Evolutionary conservation across 2,888 invertebrate species (phyloP).

Genomic region (Habroteleia sp.): DNA sequence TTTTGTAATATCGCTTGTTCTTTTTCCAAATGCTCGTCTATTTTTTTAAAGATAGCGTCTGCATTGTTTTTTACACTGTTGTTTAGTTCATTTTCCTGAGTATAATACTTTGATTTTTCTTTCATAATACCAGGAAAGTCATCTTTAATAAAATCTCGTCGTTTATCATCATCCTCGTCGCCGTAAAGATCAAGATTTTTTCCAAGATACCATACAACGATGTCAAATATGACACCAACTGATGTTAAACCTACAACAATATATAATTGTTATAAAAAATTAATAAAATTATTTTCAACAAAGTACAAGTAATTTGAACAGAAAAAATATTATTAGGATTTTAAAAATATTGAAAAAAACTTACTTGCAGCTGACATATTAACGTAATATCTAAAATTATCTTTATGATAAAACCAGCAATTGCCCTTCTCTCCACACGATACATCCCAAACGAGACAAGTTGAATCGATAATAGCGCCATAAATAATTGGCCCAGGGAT

Average conservation of each 20-base stretch:
- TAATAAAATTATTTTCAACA: too few relatives aligned
- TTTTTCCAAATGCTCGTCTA: conserved; percentile 43
- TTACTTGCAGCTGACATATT: conserved; percentile 83
- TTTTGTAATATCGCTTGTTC: conserved; percentile 32
- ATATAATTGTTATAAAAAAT: conserved; percentile 6
- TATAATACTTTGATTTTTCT: conserved; percentile 54
- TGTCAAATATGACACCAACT: conserved; percentile 84
- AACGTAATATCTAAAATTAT: conserved; percentile 83
- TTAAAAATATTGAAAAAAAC: conserved; percentile 56
- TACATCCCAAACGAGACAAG: conserved; percentile 86
- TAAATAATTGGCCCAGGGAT: conserved; percentile 87
- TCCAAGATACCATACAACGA: conserved; percentile 84
- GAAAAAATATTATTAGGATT: too few relatives aligned
- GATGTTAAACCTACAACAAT: conserved; percentile 82
- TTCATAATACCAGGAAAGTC: conserved; percentile 51
- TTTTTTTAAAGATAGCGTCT: conserved; percentile 46
- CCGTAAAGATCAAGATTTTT: conserved; percentile 84
- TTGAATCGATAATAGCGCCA: conserved; percentile 85
- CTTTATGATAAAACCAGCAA: conserved; percentile 86
- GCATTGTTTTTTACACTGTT: conserved; percentile 25
- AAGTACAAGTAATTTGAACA: too few relatives aligned
- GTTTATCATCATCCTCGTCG: conserved; percentile 75
- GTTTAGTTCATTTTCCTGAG: conserved; percentile 35
- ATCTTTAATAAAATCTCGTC: conserved; percentile 72
- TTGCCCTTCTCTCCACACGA: conserved; percentile 85